These are phyloP conservation scores for Caranx melampygus DNA, from an alignment of 2,113 vertebrate species.

Conservation along the genomic window DNA sequence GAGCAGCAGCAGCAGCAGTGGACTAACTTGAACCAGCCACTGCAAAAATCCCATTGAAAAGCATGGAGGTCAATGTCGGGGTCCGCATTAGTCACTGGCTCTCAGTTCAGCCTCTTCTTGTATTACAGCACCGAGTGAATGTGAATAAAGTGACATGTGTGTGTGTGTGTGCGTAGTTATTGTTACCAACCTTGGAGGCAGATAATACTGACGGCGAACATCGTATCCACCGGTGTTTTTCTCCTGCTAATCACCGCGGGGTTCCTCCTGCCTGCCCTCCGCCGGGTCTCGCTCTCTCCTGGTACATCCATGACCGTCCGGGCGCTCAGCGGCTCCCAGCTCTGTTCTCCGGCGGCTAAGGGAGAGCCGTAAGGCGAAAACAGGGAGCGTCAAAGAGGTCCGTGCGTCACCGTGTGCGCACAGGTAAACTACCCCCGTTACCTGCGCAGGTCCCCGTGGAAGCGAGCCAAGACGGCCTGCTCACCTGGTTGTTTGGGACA, in stretches of 20 bases:
- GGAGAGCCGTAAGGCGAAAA: conserved; percentile 26
- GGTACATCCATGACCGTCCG: conserved; percentile 71
- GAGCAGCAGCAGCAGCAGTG: too few relatives aligned
- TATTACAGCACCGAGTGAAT: neutral
- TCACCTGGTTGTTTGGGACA: conserved; percentile 57
- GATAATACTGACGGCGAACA: conserved; percentile 67
- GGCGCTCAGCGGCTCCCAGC: conserved; percentile 29
- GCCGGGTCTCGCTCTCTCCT: conserved; percentile 40
- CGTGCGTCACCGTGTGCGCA: conserved; percentile 48
- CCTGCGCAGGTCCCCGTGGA: conserved; percentile 47
- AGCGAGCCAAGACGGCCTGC: conserved; percentile 17
- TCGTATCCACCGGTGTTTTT: conserved; percentile 38
- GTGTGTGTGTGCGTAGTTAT: neutral
- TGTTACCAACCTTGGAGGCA: conserved; percentile 78
- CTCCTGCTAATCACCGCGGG: conserved; percentile 44
- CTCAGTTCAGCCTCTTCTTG: neutral
- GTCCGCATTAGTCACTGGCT: neutral
- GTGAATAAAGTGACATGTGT: neutral
- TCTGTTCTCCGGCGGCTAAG: conserved; percentile 21
- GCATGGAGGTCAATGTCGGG: conserved; percentile 49
- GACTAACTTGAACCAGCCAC: conserved; percentile 19
- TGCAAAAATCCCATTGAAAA: neutral
- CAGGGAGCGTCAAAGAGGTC: conserved; percentile 23
- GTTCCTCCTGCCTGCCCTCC: conserved; percentile 48
- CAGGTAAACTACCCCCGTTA: conserved; percentile 51